Evolutionary conservation across 2,113 vertebrate species (phyloP).

Genomic region (Hiodon alosoides): DNA sequence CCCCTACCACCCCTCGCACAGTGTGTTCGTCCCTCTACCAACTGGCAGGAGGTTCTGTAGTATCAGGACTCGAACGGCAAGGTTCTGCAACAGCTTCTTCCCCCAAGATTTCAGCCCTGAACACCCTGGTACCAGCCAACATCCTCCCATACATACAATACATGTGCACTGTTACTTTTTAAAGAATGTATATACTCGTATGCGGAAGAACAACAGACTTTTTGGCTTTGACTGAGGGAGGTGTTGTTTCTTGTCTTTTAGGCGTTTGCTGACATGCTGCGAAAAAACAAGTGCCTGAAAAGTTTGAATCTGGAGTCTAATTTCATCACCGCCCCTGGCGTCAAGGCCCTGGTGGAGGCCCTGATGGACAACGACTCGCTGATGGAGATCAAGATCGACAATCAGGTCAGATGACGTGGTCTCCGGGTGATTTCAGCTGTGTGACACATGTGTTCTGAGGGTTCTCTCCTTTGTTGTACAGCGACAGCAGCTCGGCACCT

Average conservation of each 20-base stretch:
- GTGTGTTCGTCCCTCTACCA: too few species aligned
- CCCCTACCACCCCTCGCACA: too few species aligned
- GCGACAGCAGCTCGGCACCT: conserved; percentile 94
- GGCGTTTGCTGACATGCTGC: conserved; percentile 88
- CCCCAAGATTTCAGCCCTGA: too few species aligned
- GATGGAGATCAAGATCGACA: conserved; percentile 97
- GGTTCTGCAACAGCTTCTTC: too few species aligned
- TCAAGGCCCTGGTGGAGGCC: conserved; percentile 82
- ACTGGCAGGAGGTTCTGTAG: too few species aligned
- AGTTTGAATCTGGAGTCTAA: conserved; percentile 93
- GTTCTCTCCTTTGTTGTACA: conserved; percentile 42
- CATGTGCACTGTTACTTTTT: too few species aligned
- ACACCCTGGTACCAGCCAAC: too few species aligned
- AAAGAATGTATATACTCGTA: too few species aligned
- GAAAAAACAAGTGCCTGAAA: conserved; percentile 82
- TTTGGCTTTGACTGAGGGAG: neutral
- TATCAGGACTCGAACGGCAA: too few species aligned
- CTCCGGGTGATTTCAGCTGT: neutral
- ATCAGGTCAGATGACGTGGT: conserved; percentile 70
- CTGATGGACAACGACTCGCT: conserved; percentile 83
- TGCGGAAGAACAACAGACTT: too few species aligned
- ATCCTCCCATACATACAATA: too few species aligned
- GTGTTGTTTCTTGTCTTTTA: conserved; percentile 36
- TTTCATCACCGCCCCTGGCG: conserved; percentile 86
- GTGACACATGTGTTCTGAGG: neutral